Conservation (phyloP, 2,113 vertebrate species). For the Neolamprologus sp. region DNA sequence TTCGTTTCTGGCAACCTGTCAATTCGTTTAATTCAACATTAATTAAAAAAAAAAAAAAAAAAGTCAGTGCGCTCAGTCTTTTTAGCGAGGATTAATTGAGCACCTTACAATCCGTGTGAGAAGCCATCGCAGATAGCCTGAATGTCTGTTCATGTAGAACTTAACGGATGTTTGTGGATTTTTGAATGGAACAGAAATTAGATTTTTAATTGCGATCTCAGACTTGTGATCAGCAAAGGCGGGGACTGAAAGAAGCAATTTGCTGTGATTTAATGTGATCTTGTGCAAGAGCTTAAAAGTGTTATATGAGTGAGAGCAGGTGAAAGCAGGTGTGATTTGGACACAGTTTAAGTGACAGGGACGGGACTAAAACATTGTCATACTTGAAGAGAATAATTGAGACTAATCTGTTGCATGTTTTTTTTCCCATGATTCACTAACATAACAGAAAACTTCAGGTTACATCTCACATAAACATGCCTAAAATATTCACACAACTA, state of each 20-base stretch:
- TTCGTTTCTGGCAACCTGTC: constrained; percentile 64
- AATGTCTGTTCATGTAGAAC: constrained; percentile 18
- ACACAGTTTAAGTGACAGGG: constrained; percentile 25
- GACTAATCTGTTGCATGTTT: constrained; percentile 6
- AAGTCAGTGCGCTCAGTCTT: constrained; percentile 46
- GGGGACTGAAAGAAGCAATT: neutral
- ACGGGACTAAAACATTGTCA: constrained; percentile 26
- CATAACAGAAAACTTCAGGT: neutral
- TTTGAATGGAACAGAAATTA: constrained; percentile 6
- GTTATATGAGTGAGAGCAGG: neutral
- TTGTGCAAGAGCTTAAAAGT: neutral
- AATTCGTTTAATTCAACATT: constrained; percentile 70
- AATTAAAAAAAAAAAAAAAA: constrained; percentile 61
- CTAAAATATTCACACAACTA: neutral
- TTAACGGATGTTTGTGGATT: constrained; percentile 42
- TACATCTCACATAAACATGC: neutral
- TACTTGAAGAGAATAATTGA: constrained; percentile 15
- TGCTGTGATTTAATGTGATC: neutral
- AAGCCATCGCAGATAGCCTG: constrained; percentile 31
- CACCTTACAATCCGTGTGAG: constrained; percentile 40
- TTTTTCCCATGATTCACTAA: neutral
- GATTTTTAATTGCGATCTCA: neutral
- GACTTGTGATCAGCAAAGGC: neutral
- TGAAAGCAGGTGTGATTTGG: neutral
- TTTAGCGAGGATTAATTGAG: constrained; percentile 68